Base-by-base conservation (phyloP, 1,140 invertebrate species). In the Aricia agestis region DNA sequence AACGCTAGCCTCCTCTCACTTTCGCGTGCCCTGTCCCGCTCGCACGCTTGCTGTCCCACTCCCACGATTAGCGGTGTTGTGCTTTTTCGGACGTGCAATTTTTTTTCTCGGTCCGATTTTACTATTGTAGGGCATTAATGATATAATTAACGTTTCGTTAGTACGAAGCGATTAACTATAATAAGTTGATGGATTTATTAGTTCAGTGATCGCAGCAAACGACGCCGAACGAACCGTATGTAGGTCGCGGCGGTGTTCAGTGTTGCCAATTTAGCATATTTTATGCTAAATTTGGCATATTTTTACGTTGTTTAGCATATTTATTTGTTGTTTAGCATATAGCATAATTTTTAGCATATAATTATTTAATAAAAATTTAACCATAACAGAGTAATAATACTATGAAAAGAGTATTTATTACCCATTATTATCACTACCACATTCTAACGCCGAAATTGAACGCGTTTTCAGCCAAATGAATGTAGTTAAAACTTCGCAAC, bases 21-120 rank as follows among this genome's bases (percentile, higher is more conserved):
- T 90, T 89, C 87, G 85, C 85, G 85, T 81, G 75, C 59, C 66
- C 80, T 71, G 70, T 83, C 83, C 69, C 81, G 69, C 74, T 86
- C 81, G 32, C 76, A 11, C 80, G 15, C 18, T 17, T 25, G n/a
- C 77, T 73, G 76, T 87, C 83, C 73, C 81, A 63, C 75, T 86
- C 82, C 77, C 59, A 63, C 80, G 83, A 75, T 83, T 89, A 89
- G 89, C 89, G 87, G 89, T 90, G 85, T 84, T 87, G 83, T 82
- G 87, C 82, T 88, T 91, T 91, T 91, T 91, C 89, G 83, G 83
- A 78, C 78, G 73, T 86, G 83, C 82, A 85, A 80, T 84, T 89
- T 88, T 85, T 88, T 87, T 85, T 89, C 83, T 82, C 84, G 80
- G 83, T 87, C 82, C 81, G 81, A 79, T 82, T 81, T 52, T 52